A percentile compares a stretch with the other conserved stretches of the same genome.
phyloP scores from a whole-genome alignment of 2,888 invertebrate genomes.

The Xestia rhomboidea region DNA sequence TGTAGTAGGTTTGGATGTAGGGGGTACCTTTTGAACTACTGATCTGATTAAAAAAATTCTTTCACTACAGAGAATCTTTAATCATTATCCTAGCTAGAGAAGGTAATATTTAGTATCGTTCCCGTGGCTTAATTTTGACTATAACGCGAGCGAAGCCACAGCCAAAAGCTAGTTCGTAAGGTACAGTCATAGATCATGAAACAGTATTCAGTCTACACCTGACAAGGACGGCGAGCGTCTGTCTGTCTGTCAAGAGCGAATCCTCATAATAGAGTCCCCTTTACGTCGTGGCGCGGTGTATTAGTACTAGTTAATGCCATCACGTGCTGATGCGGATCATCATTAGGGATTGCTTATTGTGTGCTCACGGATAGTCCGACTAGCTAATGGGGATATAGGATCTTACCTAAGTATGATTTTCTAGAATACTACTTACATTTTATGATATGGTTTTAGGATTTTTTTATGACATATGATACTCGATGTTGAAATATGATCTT shows the following conservation, averaged over 20 bases:
- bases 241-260: slow-evolving; percentile 29
- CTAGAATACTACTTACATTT: neutral
- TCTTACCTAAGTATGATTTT: neutral
- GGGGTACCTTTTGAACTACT: no score
- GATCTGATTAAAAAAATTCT: no score
- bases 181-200: slow-evolving; percentile 28
- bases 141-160: neutral
- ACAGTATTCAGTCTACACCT: slow-evolving; percentile 14
- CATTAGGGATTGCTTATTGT: slow-evolving; percentile 49
- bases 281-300: slow-evolving; percentile 36
- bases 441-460: neutral
- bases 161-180: neutral
- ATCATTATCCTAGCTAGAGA: no score
- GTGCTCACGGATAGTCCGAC: neutral
- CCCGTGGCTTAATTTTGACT: neutral
- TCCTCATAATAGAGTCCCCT: slow-evolving; percentile 55
- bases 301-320: slow-evolving; percentile 43
- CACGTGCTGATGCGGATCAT: slow-evolving; percentile 46
- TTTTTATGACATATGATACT: no score
- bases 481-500: no score
- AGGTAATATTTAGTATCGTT: no score
- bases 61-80: no score
- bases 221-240: neutral
- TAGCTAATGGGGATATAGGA: neutral
- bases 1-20: no score